Evolutionary conservation across 1,140 invertebrate genomes (phyloP).

Genomic region (Achatina immaculata): DNA sequence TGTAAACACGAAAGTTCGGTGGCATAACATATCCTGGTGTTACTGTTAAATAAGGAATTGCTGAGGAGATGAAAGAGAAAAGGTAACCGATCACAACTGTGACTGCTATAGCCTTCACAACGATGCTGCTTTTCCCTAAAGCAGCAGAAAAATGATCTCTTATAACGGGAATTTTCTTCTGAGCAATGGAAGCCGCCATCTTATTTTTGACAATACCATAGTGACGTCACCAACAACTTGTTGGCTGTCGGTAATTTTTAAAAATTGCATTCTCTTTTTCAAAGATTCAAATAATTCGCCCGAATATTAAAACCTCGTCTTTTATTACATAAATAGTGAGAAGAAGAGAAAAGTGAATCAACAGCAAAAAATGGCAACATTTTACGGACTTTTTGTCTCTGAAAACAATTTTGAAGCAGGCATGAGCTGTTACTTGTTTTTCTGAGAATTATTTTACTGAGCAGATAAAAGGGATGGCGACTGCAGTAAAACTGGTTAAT

Average conservation of each 20-base stretch:
- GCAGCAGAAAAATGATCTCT: slow-evolving; percentile 66
- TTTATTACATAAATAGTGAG: no score
- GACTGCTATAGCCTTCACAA: slow-evolving; percentile 90
- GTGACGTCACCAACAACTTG: slow-evolving; percentile 20
- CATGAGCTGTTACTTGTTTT: no score
- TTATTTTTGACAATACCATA: slow-evolving; percentile 48
- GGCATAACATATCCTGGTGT: slow-evolving; percentile 93
- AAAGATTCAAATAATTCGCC: neutral
- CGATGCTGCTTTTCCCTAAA: slow-evolving; percentile 75
- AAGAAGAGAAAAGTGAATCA: no score
- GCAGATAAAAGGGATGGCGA: no score
- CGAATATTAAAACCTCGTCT: no score
- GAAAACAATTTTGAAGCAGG: no score
- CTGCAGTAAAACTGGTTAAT: no score
- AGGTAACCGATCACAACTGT: slow-evolving; percentile 89
- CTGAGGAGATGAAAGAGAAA: slow-evolving; percentile 80
- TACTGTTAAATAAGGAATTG: slow-evolving; percentile 84
- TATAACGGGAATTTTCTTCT: slow-evolving; percentile 53
- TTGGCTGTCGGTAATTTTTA: neutral
- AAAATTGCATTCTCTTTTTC: neutral
- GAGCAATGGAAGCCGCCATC: slow-evolving; percentile 65
- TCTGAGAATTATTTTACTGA: no score
- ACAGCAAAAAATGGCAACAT: no score
- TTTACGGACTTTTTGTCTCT: no score
- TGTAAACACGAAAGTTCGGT: slow-evolving; percentile 94